These are phyloP conservation scores for Antheraea yamamai DNA, from an alignment of 2,888 invertebrate genomes.

Conservation along the genomic window DNA sequence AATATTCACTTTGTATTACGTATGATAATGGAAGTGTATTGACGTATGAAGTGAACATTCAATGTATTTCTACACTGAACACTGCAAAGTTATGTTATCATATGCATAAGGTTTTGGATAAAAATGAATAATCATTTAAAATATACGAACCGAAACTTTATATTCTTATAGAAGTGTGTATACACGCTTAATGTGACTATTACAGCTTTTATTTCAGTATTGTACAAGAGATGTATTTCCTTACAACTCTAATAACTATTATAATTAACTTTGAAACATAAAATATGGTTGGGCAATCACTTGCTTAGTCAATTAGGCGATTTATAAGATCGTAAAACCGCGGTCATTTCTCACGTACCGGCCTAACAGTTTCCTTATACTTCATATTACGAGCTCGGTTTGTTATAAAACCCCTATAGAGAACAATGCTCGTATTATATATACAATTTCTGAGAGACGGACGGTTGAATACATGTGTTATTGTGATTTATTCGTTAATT, in stretches of 20 bases:
- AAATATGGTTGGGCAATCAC: constrained; percentile 48
- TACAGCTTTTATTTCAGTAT: not conserved
- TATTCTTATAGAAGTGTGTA: not conserved
- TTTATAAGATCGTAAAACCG: constrained; percentile 44
- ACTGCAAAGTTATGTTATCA: too few species aligned
- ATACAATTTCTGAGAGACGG: constrained; percentile 17
- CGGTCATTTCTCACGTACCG: constrained; percentile 34
- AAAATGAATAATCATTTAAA: too few species aligned
- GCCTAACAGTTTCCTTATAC: constrained; percentile 41
- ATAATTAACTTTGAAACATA: constrained; percentile 42
- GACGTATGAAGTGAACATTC: too few species aligned
- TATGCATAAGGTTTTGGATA: too few species aligned
- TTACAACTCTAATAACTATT: constrained; percentile 28
- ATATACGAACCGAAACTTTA: not conserved
- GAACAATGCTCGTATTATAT: constrained; percentile 35
- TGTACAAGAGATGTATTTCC: not conserved
- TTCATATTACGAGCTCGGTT: constrained; percentile 28
- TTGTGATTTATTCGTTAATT: not conserved
- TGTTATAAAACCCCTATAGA: constrained; percentile 26
- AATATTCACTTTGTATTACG: not conserved
- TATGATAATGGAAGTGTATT: too few species aligned
- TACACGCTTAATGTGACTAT: not conserved
- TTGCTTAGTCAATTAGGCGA: constrained; percentile 44
- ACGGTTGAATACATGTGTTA: constrained; percentile 18
- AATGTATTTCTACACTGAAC: too few species aligned